phyloP scores from a whole-genome alignment of 1,140 invertebrate species.

The Saccostrea glomerata region DNA sequence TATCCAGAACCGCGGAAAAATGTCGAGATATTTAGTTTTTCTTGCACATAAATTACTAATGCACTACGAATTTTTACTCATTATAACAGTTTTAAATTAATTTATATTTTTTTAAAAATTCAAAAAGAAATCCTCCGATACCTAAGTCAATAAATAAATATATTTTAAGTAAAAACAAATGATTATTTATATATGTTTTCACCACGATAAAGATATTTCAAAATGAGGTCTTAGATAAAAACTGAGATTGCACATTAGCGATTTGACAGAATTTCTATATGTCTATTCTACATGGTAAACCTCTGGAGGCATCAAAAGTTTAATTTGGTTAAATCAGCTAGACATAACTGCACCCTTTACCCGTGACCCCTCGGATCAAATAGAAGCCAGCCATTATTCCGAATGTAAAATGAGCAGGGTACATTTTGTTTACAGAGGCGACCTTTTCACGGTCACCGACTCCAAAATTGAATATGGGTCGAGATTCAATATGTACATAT shows the following conservation, averaged over 20 bases:
- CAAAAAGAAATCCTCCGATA: not conserved
- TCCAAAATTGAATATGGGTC: conserved; percentile 37
- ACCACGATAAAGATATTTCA: not conserved
- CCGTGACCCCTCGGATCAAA: conserved; percentile 30
- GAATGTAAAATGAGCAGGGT: not conserved
- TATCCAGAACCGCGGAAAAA: not conserved
- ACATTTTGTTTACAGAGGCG: conserved; percentile 23
- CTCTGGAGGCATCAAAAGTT: conserved; percentile 37
- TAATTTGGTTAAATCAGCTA: conserved; percentile 43
- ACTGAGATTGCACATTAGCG: not conserved
- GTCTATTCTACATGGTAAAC: not conserved
- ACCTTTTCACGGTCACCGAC: conserved; percentile 23
- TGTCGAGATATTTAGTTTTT: not conserved
- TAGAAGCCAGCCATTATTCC: conserved; percentile 15
- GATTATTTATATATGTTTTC: not conserved
- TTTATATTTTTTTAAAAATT: no score
- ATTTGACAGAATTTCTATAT: not conserved
- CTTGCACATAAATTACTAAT: not conserved
- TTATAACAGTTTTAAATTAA: no score
- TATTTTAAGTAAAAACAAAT: not conserved
- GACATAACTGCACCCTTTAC: conserved; percentile 22
- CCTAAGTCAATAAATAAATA: not conserved
- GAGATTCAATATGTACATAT: conserved; percentile 38
- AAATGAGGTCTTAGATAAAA: not conserved
- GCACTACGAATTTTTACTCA: not conserved